Conservation (phyloP, 2,888 invertebrate genomes). For the Phorcus lineatus region DNA sequence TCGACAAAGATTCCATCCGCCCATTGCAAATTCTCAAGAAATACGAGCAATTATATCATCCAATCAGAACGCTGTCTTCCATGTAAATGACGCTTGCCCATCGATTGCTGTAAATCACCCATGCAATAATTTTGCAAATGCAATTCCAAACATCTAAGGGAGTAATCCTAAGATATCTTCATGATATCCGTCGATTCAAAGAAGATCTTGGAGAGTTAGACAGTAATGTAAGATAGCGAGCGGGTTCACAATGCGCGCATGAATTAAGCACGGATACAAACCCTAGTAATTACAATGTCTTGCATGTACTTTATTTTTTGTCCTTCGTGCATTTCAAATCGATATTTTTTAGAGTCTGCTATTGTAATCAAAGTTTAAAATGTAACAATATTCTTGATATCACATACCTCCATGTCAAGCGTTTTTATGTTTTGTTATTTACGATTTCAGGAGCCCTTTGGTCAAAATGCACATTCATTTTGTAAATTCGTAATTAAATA, state of each 20-base stretch:
- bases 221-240: not conserved
- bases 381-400: too few species aligned
- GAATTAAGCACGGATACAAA: not conserved
- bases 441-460: too few species aligned
- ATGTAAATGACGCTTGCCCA: slow-evolving; percentile 2
- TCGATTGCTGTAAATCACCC: slow-evolving; percentile 13
- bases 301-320: not conserved
- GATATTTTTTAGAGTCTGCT: too few species aligned
- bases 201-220: not conserved
- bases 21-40: slow-evolving; percentile 16
- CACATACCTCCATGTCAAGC: too few species aligned
- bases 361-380: too few species aligned
- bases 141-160: slow-evolving; percentile 18
- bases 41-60: slow-evolving; percentile 22
- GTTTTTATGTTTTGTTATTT: too few species aligned
- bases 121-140: slow-evolving; percentile 21
- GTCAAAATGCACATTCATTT: too few species aligned
- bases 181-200: slow-evolving; percentile 10
- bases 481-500: too few species aligned
- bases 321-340: too few species aligned
- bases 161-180: not conserved
- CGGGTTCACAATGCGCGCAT: not conserved
- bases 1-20: slow-evolving; percentile 8
- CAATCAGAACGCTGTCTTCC: not conserved
- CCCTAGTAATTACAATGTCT: not conserved